phyloP scores from a whole-genome alignment of 2,888 invertebrate genomes.

The Idaea straminata region DNA sequence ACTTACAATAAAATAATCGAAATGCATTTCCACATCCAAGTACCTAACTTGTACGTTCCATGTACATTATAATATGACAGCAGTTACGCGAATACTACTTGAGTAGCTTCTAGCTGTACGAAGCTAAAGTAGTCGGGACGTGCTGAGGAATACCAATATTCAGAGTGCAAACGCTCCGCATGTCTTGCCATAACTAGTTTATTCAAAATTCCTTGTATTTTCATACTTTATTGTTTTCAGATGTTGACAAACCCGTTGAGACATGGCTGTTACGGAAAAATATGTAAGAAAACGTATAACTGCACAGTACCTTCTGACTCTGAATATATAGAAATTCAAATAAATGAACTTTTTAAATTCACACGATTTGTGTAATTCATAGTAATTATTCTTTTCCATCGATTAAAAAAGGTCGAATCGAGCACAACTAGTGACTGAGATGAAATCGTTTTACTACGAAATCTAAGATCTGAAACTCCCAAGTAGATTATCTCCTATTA shows the following conservation, averaged over 20 bases:
- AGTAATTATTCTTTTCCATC: too few species aligned
- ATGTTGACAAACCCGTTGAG: not conserved
- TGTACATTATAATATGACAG: slow-evolving; percentile 4
- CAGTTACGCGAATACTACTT: not conserved
- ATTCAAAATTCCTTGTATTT: slow-evolving; percentile 11
- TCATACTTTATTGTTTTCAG: slow-evolving; percentile 1
- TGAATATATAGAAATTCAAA: too few species aligned
- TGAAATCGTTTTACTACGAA: not conserved
- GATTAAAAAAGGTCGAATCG: not conserved
- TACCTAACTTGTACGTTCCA: not conserved
- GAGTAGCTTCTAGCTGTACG: slow-evolving; percentile 4
- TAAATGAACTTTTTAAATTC: too few species aligned
- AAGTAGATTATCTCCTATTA: not conserved
- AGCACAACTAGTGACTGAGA: not conserved
- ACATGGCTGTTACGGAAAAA: not conserved
- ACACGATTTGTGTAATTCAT: too few species aligned
- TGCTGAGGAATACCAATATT: slow-evolving; percentile 49
- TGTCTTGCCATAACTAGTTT: slow-evolving; percentile 26
- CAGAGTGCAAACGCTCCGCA: slow-evolving; percentile 43
- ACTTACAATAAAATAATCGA: not conserved
- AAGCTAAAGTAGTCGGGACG: slow-evolving; percentile 22
- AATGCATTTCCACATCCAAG: not conserved
- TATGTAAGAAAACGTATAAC: not conserved
- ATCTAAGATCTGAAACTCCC: not conserved
- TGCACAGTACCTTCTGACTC: not conserved